Percentiles rank a stretch among this genome's conserved stretches.
Conservation (phyloP, 2,797 vertebrate genomes). For the Typhlichthys eigenmanni region DNA sequence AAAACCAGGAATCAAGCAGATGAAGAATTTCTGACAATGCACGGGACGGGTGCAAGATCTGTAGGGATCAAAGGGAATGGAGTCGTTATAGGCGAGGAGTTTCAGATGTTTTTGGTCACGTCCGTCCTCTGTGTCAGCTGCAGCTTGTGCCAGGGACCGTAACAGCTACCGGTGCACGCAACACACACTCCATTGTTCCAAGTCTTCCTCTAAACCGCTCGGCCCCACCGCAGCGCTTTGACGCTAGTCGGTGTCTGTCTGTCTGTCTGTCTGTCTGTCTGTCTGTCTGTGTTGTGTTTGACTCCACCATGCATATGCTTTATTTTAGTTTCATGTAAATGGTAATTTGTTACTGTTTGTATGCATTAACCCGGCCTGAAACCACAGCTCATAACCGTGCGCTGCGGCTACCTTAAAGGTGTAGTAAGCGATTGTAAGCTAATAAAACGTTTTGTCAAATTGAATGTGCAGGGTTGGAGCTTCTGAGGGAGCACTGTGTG, state of each 20-base stretch:
- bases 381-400: slow-evolving; percentile 5
- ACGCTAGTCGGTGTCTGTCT: slow-evolving; percentile 20
- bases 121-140: slow-evolving; percentile 11
- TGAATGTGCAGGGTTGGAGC: neutral
- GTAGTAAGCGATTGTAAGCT: too few relatives aligned
- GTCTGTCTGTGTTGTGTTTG: slow-evolving; percentile 6
- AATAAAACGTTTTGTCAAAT: neutral
- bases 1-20: slow-evolving; percentile 8
- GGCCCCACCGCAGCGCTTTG: slow-evolving; percentile 6
- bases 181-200: slow-evolving; percentile 18
- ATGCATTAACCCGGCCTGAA: slow-evolving; percentile 1
- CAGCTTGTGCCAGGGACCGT: neutral
- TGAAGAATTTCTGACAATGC: slow-evolving; percentile 27
- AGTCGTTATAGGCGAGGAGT: slow-evolving; percentile 3
- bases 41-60: neutral
- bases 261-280: slow-evolving; percentile 8
- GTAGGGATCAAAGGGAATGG: neutral
- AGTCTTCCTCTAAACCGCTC: slow-evolving; percentile 17
- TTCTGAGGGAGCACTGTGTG: too few relatives aligned
- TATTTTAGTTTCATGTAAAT: slow-evolving; percentile 7
- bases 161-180: slow-evolving; percentile 11
- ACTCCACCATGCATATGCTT: slow-evolving; percentile 33
- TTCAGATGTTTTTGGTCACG: slow-evolving; percentile 11
- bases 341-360: neutral
- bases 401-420: neutral